A percentile compares a stretch with the other conserved stretches of the same genome.
Conservation (phyloP, 2,888 invertebrate species). For the Dynastes grantii region DNA sequence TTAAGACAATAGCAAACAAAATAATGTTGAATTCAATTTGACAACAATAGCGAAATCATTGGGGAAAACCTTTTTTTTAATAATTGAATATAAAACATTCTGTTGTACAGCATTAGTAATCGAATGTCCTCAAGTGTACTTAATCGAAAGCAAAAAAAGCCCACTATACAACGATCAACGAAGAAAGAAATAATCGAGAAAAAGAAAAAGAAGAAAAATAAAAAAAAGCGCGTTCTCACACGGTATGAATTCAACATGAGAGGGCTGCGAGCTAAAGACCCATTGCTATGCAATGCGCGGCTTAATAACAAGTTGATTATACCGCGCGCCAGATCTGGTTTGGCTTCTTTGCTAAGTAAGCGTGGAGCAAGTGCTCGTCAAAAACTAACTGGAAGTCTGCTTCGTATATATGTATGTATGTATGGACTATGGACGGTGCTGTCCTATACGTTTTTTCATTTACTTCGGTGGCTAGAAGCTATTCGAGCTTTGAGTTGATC, state of each 20-base stretch:
- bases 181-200: constrained; percentile 24
- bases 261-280: constrained; percentile 46
- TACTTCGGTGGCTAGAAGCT: too few relatives aligned
- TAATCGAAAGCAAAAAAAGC: background rate
- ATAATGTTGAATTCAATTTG: too few relatives aligned
- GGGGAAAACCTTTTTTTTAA: too few relatives aligned
- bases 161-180: constrained; percentile 3
- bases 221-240: constrained; percentile 58
- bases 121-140: background rate
- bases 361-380: constrained; percentile 49
- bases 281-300: constrained; percentile 56
- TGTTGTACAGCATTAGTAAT: too few relatives aligned
- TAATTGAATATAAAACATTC: too few relatives aligned
- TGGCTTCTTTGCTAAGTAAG: constrained; percentile 53
- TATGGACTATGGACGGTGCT: too few relatives aligned
- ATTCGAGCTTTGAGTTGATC: too few relatives aligned
- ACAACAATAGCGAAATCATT: too few relatives aligned
- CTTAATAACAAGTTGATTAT: constrained; percentile 58
- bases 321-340: constrained; percentile 55
- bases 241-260: constrained; percentile 59
- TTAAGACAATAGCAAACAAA: too few relatives aligned
- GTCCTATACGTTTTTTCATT: too few relatives aligned
- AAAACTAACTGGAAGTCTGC: constrained; percentile 52
- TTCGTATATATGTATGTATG: background rate
- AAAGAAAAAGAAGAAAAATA: constrained; percentile 8